Evolutionary conservation across 2,797 vertebrate genomes (phyloP), one percentile per base, ranked within the genome.

Genomic region (Neosilurus hyrtlii): DNA sequence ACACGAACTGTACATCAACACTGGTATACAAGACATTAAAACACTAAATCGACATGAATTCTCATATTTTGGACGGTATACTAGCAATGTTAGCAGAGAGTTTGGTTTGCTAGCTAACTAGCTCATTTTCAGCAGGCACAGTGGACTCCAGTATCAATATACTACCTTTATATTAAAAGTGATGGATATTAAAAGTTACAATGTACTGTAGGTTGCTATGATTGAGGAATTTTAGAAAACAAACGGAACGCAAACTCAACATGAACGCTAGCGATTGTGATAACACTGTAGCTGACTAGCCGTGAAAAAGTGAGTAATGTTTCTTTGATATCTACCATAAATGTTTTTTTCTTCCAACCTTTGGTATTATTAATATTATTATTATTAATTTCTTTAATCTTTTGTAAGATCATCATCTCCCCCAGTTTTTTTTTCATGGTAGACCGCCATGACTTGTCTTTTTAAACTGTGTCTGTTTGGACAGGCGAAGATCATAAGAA

Each of bases 401-500:
- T 43, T 59, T n/a, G 10, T 37, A n/a, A 37, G 2, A 10, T 77
- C 75, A 26, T 14, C 16, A 51, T 49, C 51, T 63, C n/a, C 15
- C 51, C 37, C 22, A 26, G 26, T 51, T 37, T 43, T 7, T 63
- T 1, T 9, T 7, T 71, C 49, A 49, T 12, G 1, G 35, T 49
- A 2, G 67, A 49, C 18, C 37, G 26, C 9, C 49, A 15, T 2
- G 20, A 2, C 4, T 62, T 65, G 7, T 63, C 43, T 70, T 57
- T 57, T 71, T 14, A 24, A 71, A 16, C 43, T 3, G 35, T 8
- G 0, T 62, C 49, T 59, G 61, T 71, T 61, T 71, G 24, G n/a
- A 70, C 56, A 30, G 37, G 49, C 6, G 5, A 65, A 74, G 80
- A 74, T 74, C 71, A 66, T 11, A 65, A 56, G n/a, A 16, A 74